Conservation (phyloP, 2,113 vertebrate genomes). For the Brachyhypopomus occidentalis region DNA sequence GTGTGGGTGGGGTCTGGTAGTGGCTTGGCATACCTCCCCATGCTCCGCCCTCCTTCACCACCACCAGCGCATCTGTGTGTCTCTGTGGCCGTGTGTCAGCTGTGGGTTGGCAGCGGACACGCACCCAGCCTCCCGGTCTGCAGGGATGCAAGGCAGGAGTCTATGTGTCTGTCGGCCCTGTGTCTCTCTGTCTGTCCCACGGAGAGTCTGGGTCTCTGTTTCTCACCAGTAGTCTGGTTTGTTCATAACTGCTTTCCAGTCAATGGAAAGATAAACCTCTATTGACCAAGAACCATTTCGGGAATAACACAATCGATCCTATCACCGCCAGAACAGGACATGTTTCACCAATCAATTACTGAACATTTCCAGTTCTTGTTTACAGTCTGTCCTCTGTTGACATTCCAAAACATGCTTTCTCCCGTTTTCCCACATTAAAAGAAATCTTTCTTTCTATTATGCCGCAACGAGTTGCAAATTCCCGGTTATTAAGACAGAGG, state of each 20-base stretch:
- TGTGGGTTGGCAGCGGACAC: too few relatives aligned
- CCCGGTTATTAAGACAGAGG: conserved; percentile 5
- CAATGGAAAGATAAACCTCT: conserved; percentile 8
- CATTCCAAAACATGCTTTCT: not conserved
- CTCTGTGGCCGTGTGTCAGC: not conserved
- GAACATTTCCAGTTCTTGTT: conserved; percentile 11
- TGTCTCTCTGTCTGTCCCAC: conserved; percentile 12
- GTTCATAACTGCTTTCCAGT: not conserved
- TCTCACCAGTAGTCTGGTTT: conserved; percentile 2
- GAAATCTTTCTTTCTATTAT: conserved; percentile 19
- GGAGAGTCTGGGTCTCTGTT: conserved; percentile 19
- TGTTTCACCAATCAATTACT: conserved; percentile 11
- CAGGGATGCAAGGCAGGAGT: not conserved
- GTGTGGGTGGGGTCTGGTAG: too few relatives aligned
- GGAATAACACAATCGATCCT: conserved; percentile 22
- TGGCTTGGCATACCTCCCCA: too few relatives aligned
- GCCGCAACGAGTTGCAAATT: conserved; percentile 29
- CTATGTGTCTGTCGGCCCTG: not conserved
- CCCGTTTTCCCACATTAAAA: conserved; percentile 7
- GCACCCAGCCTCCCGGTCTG: too few relatives aligned
- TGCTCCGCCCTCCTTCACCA: not conserved
- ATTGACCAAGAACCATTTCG: conserved; percentile 32
- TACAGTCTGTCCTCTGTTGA: conserved; percentile 22
- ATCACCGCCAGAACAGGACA: conserved; percentile 10
- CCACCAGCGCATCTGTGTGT: not conserved